Conservation (phyloP, 2,888 invertebrate genomes). For the Anorthoa munda region DNA sequence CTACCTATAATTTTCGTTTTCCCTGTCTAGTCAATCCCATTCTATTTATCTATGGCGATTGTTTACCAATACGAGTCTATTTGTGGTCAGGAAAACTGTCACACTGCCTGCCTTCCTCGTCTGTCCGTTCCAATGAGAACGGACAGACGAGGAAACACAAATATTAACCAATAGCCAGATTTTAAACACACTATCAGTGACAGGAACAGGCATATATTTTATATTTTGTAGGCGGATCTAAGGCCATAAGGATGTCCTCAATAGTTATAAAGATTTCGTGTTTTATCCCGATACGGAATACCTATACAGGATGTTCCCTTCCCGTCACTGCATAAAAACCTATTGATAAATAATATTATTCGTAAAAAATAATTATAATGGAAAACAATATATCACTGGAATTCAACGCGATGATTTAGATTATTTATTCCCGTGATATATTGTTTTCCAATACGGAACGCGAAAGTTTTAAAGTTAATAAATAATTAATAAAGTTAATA, state of each 20-base stretch:
- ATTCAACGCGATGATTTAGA: too few relatives aligned
- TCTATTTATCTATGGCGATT: not conserved
- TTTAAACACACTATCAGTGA: not conserved
- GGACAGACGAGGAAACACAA: not conserved
- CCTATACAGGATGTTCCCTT: slow-evolving; percentile 12
- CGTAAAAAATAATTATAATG: not conserved
- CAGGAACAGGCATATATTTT: not conserved
- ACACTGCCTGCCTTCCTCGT: too few relatives aligned
- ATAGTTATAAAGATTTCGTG: not conserved
- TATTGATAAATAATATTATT: not conserved
- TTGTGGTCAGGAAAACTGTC: not conserved
- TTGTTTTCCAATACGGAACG: too few relatives aligned
- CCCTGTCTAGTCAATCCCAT: not conserved
- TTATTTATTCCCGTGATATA: too few relatives aligned
- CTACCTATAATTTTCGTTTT: not conserved
- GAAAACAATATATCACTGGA: too few relatives aligned
- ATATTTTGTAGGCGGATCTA: not conserved
- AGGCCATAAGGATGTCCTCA: not conserved
- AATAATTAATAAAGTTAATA: too few relatives aligned
- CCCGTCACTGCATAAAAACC: not conserved
- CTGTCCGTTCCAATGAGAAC: too few relatives aligned
- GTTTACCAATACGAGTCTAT: not conserved
- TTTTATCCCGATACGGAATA: not conserved
- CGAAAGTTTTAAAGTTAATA: too few relatives aligned
- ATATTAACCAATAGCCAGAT: not conserved